phyloP scores from a whole-genome alignment of 2,113 vertebrate genomes.

The Laterallus jamaicensis region DNA sequence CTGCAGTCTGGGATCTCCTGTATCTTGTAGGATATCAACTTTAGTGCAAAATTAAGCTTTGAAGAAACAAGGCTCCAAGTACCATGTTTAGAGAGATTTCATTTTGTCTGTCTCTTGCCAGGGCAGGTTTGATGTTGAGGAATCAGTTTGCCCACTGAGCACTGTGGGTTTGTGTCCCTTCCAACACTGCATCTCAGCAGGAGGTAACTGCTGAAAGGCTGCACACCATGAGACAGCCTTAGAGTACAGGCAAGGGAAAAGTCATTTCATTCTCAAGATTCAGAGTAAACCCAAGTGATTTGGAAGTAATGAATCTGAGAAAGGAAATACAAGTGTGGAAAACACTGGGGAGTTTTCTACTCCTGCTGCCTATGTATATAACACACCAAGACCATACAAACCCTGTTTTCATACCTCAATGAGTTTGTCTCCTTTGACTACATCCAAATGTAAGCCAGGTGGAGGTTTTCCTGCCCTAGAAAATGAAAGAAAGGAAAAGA shows the following conservation, averaged over 20 bases:
- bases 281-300: not conserved
- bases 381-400: not conserved
- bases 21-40: not conserved
- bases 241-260: not conserved
- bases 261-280: not conserved
- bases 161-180: not conserved
- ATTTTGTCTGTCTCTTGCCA: not conserved
- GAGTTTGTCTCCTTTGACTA: conserved; percentile 98
- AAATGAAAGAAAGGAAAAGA: conserved; percentile 52
- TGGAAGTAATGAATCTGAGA: not conserved
- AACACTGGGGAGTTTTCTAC: not conserved
- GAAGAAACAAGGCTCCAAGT: not conserved
- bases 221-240: not conserved
- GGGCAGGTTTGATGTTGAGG: not conserved
- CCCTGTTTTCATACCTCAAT: conserved; percentile 87
- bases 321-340: not conserved
- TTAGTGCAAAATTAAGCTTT: not conserved
- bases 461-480: conserved; percentile 97
- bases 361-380: not conserved
- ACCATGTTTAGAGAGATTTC: not conserved
- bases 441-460: conserved; percentile 94
- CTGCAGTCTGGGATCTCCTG: not conserved
- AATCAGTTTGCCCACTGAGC: not conserved
- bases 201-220: not conserved
- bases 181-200: not conserved